phyloP scores from a whole-genome alignment of 2,888 invertebrate genomes.

The Corbicula japonica region DNA sequence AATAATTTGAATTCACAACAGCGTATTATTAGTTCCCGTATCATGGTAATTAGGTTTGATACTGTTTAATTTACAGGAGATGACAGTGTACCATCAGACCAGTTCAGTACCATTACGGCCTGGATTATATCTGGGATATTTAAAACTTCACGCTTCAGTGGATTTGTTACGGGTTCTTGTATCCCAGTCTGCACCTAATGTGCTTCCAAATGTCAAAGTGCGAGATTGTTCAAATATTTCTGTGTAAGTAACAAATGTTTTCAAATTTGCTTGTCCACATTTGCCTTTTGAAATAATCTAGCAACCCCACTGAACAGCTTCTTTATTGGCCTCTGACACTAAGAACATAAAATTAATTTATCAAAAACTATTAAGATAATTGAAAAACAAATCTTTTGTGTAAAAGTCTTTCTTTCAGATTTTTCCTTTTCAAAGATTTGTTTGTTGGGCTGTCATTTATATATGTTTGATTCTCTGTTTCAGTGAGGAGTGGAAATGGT shows the following conservation, averaged over 20 bases:
- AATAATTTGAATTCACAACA: too few species aligned
- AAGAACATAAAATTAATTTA: too few species aligned
- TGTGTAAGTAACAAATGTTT: slow-evolving; percentile 89
- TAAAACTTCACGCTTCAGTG: slow-evolving; percentile 98
- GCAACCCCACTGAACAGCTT: too few species aligned
- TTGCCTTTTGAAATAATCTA: too few species aligned
- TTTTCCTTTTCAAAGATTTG: too few species aligned
- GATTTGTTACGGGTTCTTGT: slow-evolving; percentile 97
- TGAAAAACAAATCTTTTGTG: too few species aligned
- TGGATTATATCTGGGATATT: slow-evolving; percentile 97
- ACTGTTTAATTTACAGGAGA: slow-evolving; percentile 87
- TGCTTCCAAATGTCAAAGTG: slow-evolving; percentile 96
- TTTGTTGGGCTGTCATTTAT: background rate
- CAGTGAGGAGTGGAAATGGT: slow-evolving; percentile 98
- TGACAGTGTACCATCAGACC: slow-evolving; percentile 91
- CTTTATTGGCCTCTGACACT: too few species aligned
- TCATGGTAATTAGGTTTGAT: too few species aligned
- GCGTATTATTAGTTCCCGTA: too few species aligned
- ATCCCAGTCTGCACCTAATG: slow-evolving; percentile 96
- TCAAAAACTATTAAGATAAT: too few species aligned
- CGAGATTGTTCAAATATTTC: slow-evolving; percentile 98
- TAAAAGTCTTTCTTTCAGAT: too few species aligned
- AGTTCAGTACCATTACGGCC: slow-evolving; percentile 93
- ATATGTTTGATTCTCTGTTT: slow-evolving; percentile 34
- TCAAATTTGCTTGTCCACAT: too few species aligned